phyloP scores from a whole-genome alignment of 2,888 invertebrate species.

The Hyalella azteca region DNA sequence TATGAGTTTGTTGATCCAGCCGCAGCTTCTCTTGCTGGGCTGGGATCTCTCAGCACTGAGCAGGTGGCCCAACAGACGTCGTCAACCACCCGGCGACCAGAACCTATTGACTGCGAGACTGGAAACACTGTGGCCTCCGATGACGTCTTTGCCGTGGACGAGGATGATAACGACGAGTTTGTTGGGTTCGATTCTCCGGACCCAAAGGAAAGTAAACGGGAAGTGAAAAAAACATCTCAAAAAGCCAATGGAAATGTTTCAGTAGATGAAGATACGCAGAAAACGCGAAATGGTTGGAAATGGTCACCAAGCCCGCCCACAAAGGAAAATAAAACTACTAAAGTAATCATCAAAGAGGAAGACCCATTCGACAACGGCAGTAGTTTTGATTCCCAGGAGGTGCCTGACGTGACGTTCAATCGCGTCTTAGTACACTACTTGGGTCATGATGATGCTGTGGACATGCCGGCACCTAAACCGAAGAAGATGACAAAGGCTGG shows the following conservation, averaged over 20 bases:
- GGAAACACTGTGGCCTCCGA: background rate
- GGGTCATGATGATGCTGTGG: conserved; percentile 15
- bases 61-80: background rate
- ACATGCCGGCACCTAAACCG: conserved; percentile 11
- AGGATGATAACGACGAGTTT: conserved; percentile 12
- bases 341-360: background rate
- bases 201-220: background rate
- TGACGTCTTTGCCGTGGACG: conserved; percentile 15
- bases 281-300: background rate
- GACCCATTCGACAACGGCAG: background rate
- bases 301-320: background rate
- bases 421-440: conserved; percentile 29
- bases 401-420: background rate
- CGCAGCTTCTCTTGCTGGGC: background rate
- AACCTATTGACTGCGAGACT: background rate
- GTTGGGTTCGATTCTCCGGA: background rate
- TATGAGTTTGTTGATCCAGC: conserved; percentile 22
- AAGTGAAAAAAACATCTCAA: background rate
- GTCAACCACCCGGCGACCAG: too few relatives aligned
- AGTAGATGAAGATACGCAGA: background rate
- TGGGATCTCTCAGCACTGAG: background rate
- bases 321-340: background rate
- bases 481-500: conserved; percentile 12
- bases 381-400: background rate
- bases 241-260: background rate